Evolutionary conservation across 2,113 vertebrate species (phyloP), one percentile per base, ranked within the genome.

Genomic region (Sceloporus tristichus): DNA sequence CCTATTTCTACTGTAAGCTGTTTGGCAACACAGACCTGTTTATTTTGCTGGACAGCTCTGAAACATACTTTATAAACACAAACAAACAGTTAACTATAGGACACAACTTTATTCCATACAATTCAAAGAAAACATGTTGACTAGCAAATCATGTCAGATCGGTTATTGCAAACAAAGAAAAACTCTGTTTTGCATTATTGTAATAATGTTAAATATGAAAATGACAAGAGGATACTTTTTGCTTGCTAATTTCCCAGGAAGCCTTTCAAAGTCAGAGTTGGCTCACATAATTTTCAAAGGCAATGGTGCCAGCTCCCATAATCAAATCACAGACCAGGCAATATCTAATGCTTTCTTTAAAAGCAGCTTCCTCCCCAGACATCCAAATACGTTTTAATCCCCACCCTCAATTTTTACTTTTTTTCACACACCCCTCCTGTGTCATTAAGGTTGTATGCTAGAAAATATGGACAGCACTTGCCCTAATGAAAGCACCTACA

Each of bases 241-340:
- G 86, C 68, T 71, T 65, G 85, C 75, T 85, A 85, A 85, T 73
- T 68, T 88, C 87, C 88, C 94, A 86, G 53, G 0, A 59, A 86
- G 89, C 83, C 89, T 84, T 88, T 87, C 91, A 70, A 93, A 62
- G 82, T 89, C 84, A 42, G 40, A 29, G 59, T 56, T 85, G 5
- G 16, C 77, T 48, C 83, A 71, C 21, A 27, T 48, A 48, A 48
- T 84, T 0, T 0, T 79, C 5, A 74, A 92, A 76, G 79, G 82
- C 78, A 87, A 85, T 87, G 88, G 18, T 88, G 91, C 94, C 74
- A 77, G 59, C 3, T 6, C 11, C 68, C 74, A 85, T 62, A 76
- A 65, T 76, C 40, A 59, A 13, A 85, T 13, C 66, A 21, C 56
- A 62, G 59, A 34, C 59, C 34, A 68, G 38, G 80, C 59, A 68